Evolutionary conservation across 2,797 vertebrate species (phyloP).

Genomic region (Mormyrops attenuatus): DNA sequence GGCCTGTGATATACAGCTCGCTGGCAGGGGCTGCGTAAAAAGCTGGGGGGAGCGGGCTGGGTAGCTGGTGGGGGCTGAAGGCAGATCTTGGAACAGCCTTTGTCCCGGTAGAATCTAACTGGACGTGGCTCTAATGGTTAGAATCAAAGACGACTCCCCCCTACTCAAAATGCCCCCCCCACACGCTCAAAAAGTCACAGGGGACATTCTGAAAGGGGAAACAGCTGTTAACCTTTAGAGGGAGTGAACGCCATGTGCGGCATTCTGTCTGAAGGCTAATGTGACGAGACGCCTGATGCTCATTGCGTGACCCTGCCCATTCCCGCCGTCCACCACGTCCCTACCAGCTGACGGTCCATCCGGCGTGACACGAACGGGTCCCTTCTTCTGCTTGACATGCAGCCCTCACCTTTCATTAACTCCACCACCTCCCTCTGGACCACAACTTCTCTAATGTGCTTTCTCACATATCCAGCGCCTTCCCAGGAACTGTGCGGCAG

Average conservation of each 20-base stretch:
- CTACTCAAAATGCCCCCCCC: neutral
- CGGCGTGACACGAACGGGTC: neutral
- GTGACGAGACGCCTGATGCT: constrained; percentile 27
- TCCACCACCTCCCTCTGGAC: constrained; percentile 7
- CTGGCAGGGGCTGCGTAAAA: neutral
- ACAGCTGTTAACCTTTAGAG: constrained; percentile 40
- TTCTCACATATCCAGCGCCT: neutral
- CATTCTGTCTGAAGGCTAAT: constrained; percentile 29
- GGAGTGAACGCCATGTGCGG: constrained; percentile 35
- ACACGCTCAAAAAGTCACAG: constrained; percentile 26
- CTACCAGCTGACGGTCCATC: constrained; percentile 33
- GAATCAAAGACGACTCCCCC: constrained; percentile 16
- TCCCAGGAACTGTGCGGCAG: neutral
- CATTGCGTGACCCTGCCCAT: constrained; percentile 27
- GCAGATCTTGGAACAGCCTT: constrained; percentile 5
- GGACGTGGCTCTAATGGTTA: constrained; percentile 30
- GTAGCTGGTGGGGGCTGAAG: neutral
- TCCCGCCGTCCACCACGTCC: constrained; percentile 35
- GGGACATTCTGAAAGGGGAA: constrained; percentile 33
- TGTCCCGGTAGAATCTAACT: constrained; percentile 24
- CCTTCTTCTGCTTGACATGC: constrained; percentile 14
- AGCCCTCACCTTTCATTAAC: constrained; percentile 23
- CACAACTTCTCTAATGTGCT: neutral
- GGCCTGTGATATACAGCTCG: neutral
- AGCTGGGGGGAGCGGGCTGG: neutral